A percentile compares a stretch with the other conserved stretches of the same genome.
These are phyloP conservation scores for Gymnocephalus cernua DNA, from an alignment of 2,113 vertebrate species.

Conservation along the genomic window DNA sequence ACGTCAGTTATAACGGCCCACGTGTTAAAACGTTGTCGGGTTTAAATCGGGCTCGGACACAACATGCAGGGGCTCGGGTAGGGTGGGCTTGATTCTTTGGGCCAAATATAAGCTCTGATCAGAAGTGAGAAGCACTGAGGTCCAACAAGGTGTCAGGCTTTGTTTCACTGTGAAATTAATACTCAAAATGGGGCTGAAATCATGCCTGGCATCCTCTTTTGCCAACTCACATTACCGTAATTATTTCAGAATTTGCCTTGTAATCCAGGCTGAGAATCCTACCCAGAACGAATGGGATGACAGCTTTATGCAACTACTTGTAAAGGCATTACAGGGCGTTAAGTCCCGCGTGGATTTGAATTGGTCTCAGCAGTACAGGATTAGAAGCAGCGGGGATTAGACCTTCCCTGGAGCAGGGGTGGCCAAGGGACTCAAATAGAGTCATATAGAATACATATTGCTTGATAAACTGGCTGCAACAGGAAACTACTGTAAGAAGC, in stretches of 20 bases:
- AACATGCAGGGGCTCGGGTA: too few relatives aligned
- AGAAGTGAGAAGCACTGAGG: neutral
- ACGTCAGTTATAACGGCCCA: too few relatives aligned
- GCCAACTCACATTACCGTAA: slow-evolving; percentile 77
- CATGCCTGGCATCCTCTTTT: slow-evolving; percentile 54
- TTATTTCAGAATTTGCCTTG: slow-evolving; percentile 89
- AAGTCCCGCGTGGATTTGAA: slow-evolving; percentile 85
- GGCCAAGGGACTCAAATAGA: slow-evolving; percentile 43
- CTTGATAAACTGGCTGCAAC: slow-evolving; percentile 9
- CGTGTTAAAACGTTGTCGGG: too few relatives aligned
- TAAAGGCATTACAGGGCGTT: slow-evolving; percentile 85
- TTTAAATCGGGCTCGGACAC: too few relatives aligned
- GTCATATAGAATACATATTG: slow-evolving; percentile 58
- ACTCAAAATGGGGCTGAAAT: slow-evolving; percentile 34
- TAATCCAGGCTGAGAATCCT: slow-evolving; percentile 84
- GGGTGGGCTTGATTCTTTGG: too few relatives aligned
- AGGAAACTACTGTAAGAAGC: neutral
- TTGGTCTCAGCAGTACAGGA: slow-evolving; percentile 85
- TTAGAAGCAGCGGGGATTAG: slow-evolving; percentile 89
- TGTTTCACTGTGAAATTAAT: slow-evolving; percentile 53
- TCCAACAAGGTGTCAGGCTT: slow-evolving; percentile 46
- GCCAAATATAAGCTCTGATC: too few relatives aligned
- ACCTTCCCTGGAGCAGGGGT: slow-evolving; percentile 67
- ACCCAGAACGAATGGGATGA: slow-evolving; percentile 87
- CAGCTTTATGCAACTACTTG: slow-evolving; percentile 85